Evolutionary conservation across 2,888 invertebrate species (phyloP), one percentile per base, ranked within the genome.

Genomic region (Disparrhopalites patrizii): DNA sequence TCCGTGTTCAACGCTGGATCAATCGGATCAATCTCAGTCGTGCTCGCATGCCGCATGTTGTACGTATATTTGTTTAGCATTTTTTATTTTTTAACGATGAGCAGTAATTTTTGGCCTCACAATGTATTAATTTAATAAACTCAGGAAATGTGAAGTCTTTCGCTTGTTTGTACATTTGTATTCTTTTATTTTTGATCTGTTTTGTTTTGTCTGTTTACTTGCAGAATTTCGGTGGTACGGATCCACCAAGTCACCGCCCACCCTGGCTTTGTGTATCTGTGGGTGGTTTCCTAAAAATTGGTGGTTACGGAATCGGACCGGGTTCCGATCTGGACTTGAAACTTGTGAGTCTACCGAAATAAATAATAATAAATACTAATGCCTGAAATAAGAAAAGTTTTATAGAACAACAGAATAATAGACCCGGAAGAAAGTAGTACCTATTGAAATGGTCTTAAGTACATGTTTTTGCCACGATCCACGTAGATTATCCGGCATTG

Each of bases 21-120:
- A 87, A 87, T 77, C 80, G 79, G 69, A 77, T 88, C 62, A 86
- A 87, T 77, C 76, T 88, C 15, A 85, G 85, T 61, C 80, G 86
- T 65, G 85, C 83, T 1, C 82, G 82, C 30, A 77, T 83, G 20
- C 33, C 51, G 7, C 20, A 15, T 18, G 52, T 65, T 15, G 58
- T 58, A 43, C 40, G 54, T 28, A 47, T 7, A 47, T 18, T 30
- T 5, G 15, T 30, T 54, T 25, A 13, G 25, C 20, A 4, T 51
- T 18, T 51, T 51, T 23, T 23, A 51, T 23, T 51, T 4, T 54
- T 15, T 23, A 13, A 25, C 20, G 25, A 51, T 25, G 27, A n/a
- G n/a, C 20, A 4, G n/a, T 43, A 5, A 5, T n/a, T 43, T 5
- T 43, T 43, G 43, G 20, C n/a, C n/a, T n/a, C n/a, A n/a, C n/a